Evolutionary conservation across 2,113 vertebrate species (phyloP), one percentile per base, ranked within the genome.

Genomic region (Channa maculata): DNA sequence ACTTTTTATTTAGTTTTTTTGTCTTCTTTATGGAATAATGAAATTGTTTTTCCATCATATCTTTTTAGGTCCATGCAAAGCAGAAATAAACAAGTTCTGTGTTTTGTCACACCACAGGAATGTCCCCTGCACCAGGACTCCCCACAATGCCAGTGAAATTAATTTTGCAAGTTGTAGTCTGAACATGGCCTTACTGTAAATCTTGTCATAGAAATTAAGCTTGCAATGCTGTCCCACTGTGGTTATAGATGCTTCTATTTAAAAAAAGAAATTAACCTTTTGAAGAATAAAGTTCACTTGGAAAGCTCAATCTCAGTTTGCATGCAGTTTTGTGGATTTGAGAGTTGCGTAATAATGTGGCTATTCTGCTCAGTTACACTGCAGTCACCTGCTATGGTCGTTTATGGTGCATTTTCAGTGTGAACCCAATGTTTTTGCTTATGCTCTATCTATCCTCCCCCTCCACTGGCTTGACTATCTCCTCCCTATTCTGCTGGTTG

Each of bases 251-350:
- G 75, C 75, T 79, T 41, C 65, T 53, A 63, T 85, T 70, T 65
- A 73, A 78, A 80, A 85, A 75, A 43, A 75, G 77, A 73, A 80
- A 69, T 24, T 63, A 63, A 82, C 45, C 73, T 66, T 76, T 61
- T 68, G 71, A 64, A 76, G 77, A 78, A 85, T 73, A 79, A 83
- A 80, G 76, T 73, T 80, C 63, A 72, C 72, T 84, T 83, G 85
- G 73, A 78, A 48, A 71, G 77, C 80, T 83, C 79, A 80, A 83
- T 86, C 80, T 68, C 80, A 53, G 71, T 24, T 1, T 24, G 24
- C 24, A 24, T 24, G 24, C 24, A 24, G 24, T 24, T 24, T 24
- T 24, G 24, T 24, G 24, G 24, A 24, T 24, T 24, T 24, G 24
- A 24, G 24, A 24, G 1, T 24, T 24, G 24, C 24, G 24, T 24